These are phyloP conservation scores for Gasterosteus nipponicus DNA, from an alignment of 2,113 vertebrate genomes.

Conservation along the genomic window DNA sequence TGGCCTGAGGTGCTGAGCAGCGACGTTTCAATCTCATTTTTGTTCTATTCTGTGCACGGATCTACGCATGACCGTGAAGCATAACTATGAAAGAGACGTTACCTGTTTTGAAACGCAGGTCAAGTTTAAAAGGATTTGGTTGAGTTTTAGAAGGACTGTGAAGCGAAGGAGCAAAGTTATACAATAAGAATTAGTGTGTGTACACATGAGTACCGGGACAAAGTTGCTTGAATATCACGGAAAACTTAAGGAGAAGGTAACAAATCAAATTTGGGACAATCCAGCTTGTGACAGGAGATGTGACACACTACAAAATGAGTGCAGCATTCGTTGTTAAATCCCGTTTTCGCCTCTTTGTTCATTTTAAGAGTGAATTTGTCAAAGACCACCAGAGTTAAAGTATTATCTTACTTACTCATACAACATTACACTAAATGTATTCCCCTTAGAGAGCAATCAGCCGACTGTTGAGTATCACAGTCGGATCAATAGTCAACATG, in stretches of 20 bases:
- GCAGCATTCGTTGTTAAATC: neutral
- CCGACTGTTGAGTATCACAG: neutral
- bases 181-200: neutral
- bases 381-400: neutral
- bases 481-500: no score
- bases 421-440: neutral
- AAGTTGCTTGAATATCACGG: no score
- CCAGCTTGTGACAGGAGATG: no score
- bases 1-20: no score
- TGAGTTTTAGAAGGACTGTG: conserved; percentile 8
- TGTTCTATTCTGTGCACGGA: neutral
- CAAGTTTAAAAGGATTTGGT: neutral
- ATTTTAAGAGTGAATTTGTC: conserved; percentile 7
- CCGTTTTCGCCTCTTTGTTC: neutral
- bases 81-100: neutral
- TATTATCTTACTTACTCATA: neutral
- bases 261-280: no score
- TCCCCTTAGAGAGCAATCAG: neutral
- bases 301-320: neutral
- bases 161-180: neutral
- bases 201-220: neutral
- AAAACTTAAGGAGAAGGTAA: no score
- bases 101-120: neutral
- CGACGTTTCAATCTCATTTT: no score
- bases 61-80: neutral